phyloP scores from a whole-genome alignment of 2,113 vertebrate genomes.

The Nansenia antarctica region DNA sequence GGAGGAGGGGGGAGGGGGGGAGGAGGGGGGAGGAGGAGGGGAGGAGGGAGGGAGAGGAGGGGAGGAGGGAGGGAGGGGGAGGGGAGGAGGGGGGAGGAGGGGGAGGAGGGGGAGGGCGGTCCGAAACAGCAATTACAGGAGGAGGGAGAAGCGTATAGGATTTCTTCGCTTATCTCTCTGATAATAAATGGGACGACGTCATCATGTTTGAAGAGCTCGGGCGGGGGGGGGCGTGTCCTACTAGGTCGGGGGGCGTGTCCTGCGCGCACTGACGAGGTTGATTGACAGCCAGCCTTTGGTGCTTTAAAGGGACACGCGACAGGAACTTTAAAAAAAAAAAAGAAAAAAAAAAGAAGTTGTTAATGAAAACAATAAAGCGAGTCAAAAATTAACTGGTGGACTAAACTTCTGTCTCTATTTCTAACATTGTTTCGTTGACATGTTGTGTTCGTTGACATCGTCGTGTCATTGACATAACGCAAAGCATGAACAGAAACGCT shows the following conservation, averaged over 20 bases:
- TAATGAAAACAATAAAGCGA: not conserved
- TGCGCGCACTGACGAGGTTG: slow-evolving; percentile 25
- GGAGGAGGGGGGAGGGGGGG: not conserved
- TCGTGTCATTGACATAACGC: not conserved
- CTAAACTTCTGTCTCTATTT: too few species aligned
- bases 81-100: slow-evolving; percentile 1
- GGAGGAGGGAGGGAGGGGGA: not conserved
- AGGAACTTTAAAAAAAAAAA: not conserved
- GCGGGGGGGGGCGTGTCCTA: slow-evolving; percentile 55
- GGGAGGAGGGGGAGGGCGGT: slow-evolving; percentile 17
- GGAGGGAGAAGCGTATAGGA: slow-evolving; percentile 39
- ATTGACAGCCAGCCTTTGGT: slow-evolving; percentile 42
- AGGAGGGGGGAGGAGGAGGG: too few species aligned
- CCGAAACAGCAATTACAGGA: slow-evolving; percentile 45
- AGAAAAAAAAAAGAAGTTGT: too few species aligned
- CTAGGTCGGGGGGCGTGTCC: slow-evolving; percentile 62
- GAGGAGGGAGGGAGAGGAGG: too few species aligned
- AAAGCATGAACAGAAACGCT: not conserved
- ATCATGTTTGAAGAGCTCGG: slow-evolving; percentile 46
- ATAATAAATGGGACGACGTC: slow-evolving; percentile 65
- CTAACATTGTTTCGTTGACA: not conserved
- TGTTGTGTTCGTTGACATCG: not conserved
- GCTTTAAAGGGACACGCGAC: slow-evolving; percentile 53
- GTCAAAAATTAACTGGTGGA: not conserved
- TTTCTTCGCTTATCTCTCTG: slow-evolving; percentile 40